Evolutionary conservation across 2,888 invertebrate genomes (phyloP).

Genomic region (Pyrgus malvae): DNA sequence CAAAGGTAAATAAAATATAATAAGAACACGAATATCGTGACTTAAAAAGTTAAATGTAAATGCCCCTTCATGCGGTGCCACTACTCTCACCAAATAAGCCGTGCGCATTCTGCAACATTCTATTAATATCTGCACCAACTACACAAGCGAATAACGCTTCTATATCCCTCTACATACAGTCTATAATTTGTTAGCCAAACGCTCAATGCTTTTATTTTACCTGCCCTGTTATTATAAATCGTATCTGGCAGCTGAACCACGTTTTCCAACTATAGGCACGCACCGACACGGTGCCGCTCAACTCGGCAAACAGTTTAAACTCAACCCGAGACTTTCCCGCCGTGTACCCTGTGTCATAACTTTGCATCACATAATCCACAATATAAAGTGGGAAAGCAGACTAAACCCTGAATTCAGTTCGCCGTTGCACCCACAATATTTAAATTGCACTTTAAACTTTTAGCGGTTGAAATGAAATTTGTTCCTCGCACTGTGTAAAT

Average conservation of each 20-base stretch:
- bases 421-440: slow-evolving; percentile 51
- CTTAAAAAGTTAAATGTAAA: slow-evolving; percentile 15
- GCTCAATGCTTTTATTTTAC: slow-evolving; percentile 47
- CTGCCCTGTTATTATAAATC: slow-evolving; percentile 57
- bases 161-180: slow-evolving; percentile 23
- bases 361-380: slow-evolving; percentile 28
- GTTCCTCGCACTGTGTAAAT: slow-evolving; percentile 57
- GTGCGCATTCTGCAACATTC: slow-evolving; percentile 64
- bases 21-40: background rate
- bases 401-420: slow-evolving; percentile 45
- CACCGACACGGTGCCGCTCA: slow-evolving; percentile 28
- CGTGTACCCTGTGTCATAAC: slow-evolving; percentile 28
- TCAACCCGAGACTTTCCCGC: slow-evolving; percentile 27
- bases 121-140: slow-evolving; percentile 52
- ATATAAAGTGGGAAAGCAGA: slow-evolving; percentile 34
- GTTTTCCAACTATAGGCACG: slow-evolving; percentile 42
- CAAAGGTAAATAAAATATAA: background rate
- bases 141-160: slow-evolving; percentile 35
- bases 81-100: slow-evolving; percentile 70
- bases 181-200: background rate
- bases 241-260: slow-evolving; percentile 42
- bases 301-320: slow-evolving; percentile 21
- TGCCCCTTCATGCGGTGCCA: background rate
- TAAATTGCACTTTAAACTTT: slow-evolving; percentile 71
- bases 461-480: slow-evolving; percentile 72